Conservation (phyloP, 2,888 invertebrate genomes). For the Xanthostigma xanthostigma region DNA sequence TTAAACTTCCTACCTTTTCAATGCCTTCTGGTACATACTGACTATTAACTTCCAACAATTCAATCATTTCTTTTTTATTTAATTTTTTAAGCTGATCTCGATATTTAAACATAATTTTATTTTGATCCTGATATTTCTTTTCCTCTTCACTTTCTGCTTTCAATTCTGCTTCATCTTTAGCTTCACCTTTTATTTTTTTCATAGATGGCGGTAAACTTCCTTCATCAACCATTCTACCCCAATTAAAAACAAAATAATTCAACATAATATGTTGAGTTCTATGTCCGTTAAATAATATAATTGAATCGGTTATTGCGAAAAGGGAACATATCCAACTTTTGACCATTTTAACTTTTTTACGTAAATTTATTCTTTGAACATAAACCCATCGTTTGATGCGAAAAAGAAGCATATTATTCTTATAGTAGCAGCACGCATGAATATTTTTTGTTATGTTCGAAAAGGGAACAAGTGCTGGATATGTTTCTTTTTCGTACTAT, state of each 20-base stretch:
- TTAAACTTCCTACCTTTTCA: slow-evolving; percentile 38
- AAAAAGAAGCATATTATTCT: too few relatives aligned
- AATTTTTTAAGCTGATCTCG: slow-evolving; percentile 48
- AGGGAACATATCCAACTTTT: too few relatives aligned
- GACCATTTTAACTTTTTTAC: too few relatives aligned
- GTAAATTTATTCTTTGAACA: too few relatives aligned
- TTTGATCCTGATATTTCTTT: slow-evolving; percentile 54
- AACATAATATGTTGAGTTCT: too few relatives aligned
- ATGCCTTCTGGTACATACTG: slow-evolving; percentile 53
- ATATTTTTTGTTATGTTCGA: too few relatives aligned
- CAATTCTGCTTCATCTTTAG: slow-evolving; percentile 35
- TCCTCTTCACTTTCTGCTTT: slow-evolving; percentile 37
- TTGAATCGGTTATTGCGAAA: too few relatives aligned
- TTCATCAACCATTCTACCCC: slow-evolving; percentile 25
- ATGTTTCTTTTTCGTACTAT: too few relatives aligned
- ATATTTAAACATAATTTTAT: slow-evolving; percentile 47
- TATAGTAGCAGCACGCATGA: too few relatives aligned
- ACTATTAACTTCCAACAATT: slow-evolving; percentile 53
- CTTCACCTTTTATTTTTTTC: slow-evolving; percentile 57
- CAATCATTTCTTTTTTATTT: slow-evolving; percentile 41
- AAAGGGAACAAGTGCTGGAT: too few relatives aligned
- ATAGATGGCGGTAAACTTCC: slow-evolving; percentile 43
- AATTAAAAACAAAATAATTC: slow-evolving; percentile 15
- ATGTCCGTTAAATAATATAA: too few relatives aligned
- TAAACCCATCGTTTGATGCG: too few relatives aligned